A percentile compares a stretch with the other conserved stretches of the same genome.
phyloP scores from a whole-genome alignment of 1,140 invertebrate genomes.

The Drosophila ambigua region DNA sequence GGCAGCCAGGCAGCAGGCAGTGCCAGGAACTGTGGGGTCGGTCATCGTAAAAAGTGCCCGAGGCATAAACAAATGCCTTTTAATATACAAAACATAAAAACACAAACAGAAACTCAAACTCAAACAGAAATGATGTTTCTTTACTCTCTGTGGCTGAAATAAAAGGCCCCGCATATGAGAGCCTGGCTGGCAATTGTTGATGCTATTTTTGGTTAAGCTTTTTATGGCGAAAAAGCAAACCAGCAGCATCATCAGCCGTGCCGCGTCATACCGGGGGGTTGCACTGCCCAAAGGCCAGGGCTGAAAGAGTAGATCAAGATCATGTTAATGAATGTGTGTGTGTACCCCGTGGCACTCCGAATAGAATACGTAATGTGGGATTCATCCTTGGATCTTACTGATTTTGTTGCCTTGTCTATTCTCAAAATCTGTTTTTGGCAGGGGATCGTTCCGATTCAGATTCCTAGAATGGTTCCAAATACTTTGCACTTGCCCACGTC shows the following conservation, averaged over 20 bases:
- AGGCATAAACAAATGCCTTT: constrained; percentile 54
- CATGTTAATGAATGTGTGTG: constrained; percentile 16
- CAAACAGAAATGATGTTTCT: constrained; percentile 21
- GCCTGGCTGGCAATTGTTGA: constrained; percentile 33
- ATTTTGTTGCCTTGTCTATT: neutral
- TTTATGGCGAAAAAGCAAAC: constrained; percentile 43
- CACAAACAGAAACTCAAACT: constrained; percentile 14
- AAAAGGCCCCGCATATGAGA: constrained; percentile 29
- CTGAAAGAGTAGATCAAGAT: constrained; percentile 66
- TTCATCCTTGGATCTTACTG: neutral
- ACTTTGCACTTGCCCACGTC: neutral
- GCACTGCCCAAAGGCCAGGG: constrained; percentile 57
- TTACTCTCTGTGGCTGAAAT: constrained; percentile 47
- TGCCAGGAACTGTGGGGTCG: constrained; percentile 11
- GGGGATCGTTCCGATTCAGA: constrained; percentile 23
- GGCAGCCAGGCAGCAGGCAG: neutral
- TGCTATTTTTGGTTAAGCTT: constrained; percentile 49
- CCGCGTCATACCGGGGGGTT: too few relatives aligned
- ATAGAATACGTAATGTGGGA: neutral
- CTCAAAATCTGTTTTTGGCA: neutral
- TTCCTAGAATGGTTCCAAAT: constrained; percentile 17
- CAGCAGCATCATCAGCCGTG: neutral
- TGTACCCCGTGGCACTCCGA: neutral
- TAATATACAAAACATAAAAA: constrained; percentile 30
- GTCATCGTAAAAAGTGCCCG: constrained; percentile 38